Conservation (phyloP, 2,113 vertebrate species). For the Fregetta grallaria region DNA sequence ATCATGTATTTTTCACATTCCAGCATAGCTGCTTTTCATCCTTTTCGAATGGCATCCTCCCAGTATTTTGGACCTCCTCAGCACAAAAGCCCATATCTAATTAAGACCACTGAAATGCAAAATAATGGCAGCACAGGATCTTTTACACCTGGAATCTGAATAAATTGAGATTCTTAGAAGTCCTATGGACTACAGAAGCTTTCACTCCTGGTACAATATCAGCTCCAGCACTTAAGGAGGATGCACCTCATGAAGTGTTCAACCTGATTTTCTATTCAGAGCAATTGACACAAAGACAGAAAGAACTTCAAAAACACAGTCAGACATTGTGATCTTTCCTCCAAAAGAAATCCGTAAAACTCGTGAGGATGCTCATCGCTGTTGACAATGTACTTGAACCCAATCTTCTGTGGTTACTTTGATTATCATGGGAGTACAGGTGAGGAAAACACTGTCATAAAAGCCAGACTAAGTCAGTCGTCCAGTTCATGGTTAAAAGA, state of each 20-base stretch:
- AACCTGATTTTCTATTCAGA: neutral
- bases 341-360: neutral
- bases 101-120: neutral
- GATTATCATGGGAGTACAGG: neutral
- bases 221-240: neutral
- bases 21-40: neutral
- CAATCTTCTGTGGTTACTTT: neutral
- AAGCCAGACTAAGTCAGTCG: neutral
- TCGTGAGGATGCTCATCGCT: neutral
- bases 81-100: neutral
- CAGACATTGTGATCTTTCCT: neutral
- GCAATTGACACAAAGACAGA: neutral
- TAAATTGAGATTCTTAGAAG: neutral
- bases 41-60: neutral
- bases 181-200: neutral
- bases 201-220: neutral
- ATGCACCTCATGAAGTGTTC: neutral
- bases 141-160: neutral
- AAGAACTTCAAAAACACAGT: neutral
- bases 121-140: accelerated
- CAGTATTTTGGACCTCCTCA: neutral
- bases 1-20: neutral
- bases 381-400: neutral
- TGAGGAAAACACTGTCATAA: neutral
- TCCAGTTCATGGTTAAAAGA: slow-evolving; percentile 61